Conservation (phyloP, 1,140 invertebrate genomes). For the Theocolax elegans region DNA sequence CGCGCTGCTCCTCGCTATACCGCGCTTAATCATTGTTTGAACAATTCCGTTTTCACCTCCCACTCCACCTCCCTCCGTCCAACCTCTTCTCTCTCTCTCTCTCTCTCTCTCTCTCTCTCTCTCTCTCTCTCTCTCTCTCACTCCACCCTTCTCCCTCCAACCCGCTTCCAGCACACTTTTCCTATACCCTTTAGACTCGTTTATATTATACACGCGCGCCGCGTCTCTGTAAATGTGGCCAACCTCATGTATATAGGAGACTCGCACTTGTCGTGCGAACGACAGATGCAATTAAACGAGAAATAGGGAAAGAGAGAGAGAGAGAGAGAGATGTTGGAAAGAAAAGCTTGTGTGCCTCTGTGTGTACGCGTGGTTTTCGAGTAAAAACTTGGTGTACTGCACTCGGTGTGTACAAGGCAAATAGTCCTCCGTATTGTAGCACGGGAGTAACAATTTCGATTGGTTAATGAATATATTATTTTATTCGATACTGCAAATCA, state of each 20-base stretch:
- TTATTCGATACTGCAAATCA: too few species aligned
- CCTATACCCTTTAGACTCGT: too few species aligned
- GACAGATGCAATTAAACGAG: slow-evolving; percentile 53
- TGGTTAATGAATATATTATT: too few species aligned
- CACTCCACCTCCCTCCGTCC: too few species aligned
- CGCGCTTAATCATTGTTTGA: slow-evolving; percentile 36
- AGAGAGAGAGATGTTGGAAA: neutral
- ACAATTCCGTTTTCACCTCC: slow-evolving; percentile 11
- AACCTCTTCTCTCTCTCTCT: too few species aligned
- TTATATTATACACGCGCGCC: neutral
- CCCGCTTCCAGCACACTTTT: too few species aligned
- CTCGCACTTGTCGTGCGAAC: slow-evolving; percentile 43
- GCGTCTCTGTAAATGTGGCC: too few species aligned
- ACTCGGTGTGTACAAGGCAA: neutral
- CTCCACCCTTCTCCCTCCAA: too few species aligned
- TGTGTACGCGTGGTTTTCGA: neutral
- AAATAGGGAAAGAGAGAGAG: neutral
- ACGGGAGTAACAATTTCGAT: neutral
- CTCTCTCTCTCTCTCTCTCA: too few species aligned
- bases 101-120: too few species aligned
- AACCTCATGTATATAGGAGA: neutral
- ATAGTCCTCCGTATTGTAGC: neutral
- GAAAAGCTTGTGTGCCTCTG: neutral
- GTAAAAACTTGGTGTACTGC: neutral
- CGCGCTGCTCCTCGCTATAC: neutral